phyloP scores from a whole-genome alignment of 2,113 vertebrate genomes.

The Psilopsiagon aurifrons region DNA sequence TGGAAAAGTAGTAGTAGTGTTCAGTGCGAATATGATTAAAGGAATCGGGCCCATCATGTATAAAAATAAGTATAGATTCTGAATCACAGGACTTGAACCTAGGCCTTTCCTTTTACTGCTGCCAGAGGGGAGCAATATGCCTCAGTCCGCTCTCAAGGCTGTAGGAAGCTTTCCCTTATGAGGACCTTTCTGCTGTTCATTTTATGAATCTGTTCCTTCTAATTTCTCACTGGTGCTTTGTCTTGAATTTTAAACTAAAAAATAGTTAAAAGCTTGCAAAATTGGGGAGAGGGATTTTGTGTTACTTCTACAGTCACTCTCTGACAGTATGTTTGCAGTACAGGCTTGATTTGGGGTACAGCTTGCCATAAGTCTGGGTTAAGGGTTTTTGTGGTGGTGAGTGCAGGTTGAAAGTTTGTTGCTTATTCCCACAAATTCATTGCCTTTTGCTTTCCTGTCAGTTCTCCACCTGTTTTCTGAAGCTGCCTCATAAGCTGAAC shows the following conservation, averaged over 20 bases:
- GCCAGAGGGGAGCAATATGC: not conserved
- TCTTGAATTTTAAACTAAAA: not conserved
- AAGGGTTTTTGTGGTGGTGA: not conserved
- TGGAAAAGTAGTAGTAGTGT: not conserved
- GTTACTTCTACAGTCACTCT: not conserved
- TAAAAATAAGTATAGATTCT: not conserved
- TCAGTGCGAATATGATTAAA: not conserved
- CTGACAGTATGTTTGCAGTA: not conserved
- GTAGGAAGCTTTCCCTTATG: not conserved
- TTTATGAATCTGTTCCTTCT: not conserved
- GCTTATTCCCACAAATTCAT: not conserved
- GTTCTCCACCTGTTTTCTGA: not conserved
- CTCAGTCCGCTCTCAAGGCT: not conserved
- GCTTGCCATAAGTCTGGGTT: not conserved
- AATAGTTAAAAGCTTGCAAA: not conserved
- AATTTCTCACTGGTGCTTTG: not conserved
- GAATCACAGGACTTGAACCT: not conserved
- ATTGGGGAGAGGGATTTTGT: not conserved
- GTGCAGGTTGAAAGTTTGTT: not conserved
- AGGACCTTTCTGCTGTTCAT: not conserved
- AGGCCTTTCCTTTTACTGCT: not conserved
- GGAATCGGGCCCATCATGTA: not conserved
- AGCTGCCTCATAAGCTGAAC: not conserved
- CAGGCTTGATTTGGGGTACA: not conserved
- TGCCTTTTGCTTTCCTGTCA: not conserved